Evolutionary conservation across 2,113 vertebrate genomes (phyloP).

Genomic region (Acanthisitta chloris): DNA sequence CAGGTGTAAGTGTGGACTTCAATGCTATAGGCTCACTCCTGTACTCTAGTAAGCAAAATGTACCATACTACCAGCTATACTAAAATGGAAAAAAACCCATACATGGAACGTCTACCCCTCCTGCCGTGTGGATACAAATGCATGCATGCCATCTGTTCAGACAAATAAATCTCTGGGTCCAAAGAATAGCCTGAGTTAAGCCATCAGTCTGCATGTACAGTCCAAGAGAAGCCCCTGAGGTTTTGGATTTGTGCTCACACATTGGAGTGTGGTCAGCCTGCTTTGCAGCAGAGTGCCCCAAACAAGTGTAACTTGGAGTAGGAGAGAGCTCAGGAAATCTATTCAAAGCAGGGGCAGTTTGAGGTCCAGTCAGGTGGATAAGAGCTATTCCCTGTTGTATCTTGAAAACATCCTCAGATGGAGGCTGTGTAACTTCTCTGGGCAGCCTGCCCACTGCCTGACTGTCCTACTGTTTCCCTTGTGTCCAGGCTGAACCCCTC

Average conservation of each 20-base stretch:
- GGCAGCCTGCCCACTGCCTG: not conserved
- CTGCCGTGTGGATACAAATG: not conserved
- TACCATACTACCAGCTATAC: not conserved
- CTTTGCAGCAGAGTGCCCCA: not conserved
- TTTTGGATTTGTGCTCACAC: not conserved
- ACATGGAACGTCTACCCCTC: not conserved
- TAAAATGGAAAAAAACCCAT: not conserved
- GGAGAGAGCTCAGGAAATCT: not conserved
- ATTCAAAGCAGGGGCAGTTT: not conserved
- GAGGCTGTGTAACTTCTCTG: not conserved
- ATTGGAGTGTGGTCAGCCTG: not conserved
- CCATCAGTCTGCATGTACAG: not conserved
- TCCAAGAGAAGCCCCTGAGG: not conserved
- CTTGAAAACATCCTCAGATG: not conserved
- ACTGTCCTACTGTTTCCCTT: not conserved
- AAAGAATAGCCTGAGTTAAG: not conserved
- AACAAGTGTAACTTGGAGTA: not conserved
- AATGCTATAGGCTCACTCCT: not conserved
- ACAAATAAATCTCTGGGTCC: not conserved
- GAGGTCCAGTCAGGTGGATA: not conserved
- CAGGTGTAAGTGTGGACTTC: not conserved
- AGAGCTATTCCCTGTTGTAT: not conserved
- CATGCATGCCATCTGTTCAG: accelerated
- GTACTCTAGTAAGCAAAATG: not conserved
- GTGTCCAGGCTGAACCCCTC: not conserved